Percentiles rank a stretch among this genome's conserved stretches.
Conservation (phyloP, 1,140 invertebrate genomes). For the Lordiphosa clarofinis region DNA sequence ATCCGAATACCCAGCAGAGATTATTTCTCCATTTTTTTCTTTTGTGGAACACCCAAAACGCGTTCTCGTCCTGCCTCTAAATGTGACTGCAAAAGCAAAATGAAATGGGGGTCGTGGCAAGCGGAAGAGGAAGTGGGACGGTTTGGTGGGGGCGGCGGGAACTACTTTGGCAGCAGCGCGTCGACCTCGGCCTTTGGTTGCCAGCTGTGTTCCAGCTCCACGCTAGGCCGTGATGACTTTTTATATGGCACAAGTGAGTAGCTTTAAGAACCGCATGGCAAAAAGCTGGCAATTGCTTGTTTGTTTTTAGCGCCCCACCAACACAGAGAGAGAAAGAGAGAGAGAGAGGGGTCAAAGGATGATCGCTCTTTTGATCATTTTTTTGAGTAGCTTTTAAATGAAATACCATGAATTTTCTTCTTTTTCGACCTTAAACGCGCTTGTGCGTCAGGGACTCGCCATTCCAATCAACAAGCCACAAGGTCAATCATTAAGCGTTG, state of each 20-base stretch:
- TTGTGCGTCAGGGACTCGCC: too few relatives aligned
- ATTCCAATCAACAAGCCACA: too few relatives aligned
- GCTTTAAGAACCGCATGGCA: slow-evolving; percentile 7
- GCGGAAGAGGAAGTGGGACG: slow-evolving; percentile 3
- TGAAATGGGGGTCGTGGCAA: not conserved
- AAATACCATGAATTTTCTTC: too few relatives aligned
- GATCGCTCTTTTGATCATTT: too few relatives aligned
- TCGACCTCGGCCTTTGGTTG: slow-evolving; percentile 12
- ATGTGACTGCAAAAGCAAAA: too few relatives aligned
- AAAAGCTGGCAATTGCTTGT: slow-evolving; percentile 12
- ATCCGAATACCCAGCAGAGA: slow-evolving; percentile 8
- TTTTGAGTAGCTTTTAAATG: too few relatives aligned
- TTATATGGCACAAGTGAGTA: slow-evolving; percentile 7
- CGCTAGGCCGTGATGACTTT: slow-evolving; percentile 8
- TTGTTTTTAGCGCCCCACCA: not conserved
- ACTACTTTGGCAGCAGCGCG: slow-evolving; percentile 14
- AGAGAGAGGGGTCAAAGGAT: too few relatives aligned
- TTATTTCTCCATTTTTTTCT: slow-evolving; percentile 10
- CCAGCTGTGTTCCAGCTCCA: slow-evolving; percentile 6
- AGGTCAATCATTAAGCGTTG: too few relatives aligned
- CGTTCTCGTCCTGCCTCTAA: not conserved
- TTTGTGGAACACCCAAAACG: slow-evolving; percentile 13
- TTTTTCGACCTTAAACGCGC: too few relatives aligned
- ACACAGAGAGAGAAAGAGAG: too few relatives aligned
- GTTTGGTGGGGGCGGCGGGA: slow-evolving; percentile 3